Evolutionary conservation across 2,888 invertebrate genomes (phyloP).

Genomic region (Sepiola atlantica): DNA sequence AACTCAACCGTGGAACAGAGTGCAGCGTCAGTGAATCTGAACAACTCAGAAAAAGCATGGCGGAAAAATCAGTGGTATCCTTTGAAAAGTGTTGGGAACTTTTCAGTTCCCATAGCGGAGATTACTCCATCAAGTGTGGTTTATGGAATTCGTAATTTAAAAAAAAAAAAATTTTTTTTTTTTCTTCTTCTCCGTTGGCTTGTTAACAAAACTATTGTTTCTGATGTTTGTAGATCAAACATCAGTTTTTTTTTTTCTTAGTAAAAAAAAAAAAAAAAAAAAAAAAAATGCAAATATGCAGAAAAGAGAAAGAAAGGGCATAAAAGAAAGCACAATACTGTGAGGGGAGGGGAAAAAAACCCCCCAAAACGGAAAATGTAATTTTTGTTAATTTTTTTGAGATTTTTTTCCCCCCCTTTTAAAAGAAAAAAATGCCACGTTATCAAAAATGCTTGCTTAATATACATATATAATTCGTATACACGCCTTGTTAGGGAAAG

Average conservation of each 20-base stretch:
- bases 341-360: background rate
- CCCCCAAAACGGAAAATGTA: no score
- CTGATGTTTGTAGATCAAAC: no score
- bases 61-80: background rate
- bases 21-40: background rate
- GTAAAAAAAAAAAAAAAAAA: background rate
- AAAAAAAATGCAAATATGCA: no score
- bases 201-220: background rate
- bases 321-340: constrained; percentile 17
- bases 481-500: no score
- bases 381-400: background rate
- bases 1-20: background rate
- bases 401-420: background rate
- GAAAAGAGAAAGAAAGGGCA: background rate
- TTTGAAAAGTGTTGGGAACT: background rate
- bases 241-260: background rate
- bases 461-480: background rate
- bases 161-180: background rate
- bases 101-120: background rate
- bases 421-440: background rate
- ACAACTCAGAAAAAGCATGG: background rate
- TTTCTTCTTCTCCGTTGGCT: background rate
- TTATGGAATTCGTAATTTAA: background rate
- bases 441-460: background rate
- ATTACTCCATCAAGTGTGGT: background rate